These are phyloP conservation scores for Actinernus sp. DNA, from an alignment of 92 coral and sea anemone species.

Conservation along the genomic window DNA sequence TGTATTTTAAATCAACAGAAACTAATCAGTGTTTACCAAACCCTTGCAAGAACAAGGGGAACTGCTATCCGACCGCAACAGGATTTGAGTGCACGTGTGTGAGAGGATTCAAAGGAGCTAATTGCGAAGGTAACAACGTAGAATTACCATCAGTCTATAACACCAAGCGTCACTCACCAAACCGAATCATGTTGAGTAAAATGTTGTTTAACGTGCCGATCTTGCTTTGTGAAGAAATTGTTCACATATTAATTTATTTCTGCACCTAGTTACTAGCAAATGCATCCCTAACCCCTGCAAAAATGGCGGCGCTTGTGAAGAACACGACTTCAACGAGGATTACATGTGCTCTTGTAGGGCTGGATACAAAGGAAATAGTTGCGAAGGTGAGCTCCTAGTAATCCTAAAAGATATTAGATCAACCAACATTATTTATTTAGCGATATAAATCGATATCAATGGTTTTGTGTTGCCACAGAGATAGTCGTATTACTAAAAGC, in stretches of 20 bases:
- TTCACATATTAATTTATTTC: neutral
- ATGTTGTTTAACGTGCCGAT: neutral
- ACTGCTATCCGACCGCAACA: constrained; percentile 83
- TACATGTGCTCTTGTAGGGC: constrained; percentile 77
- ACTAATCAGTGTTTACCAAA: constrained; percentile 94
- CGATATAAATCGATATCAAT: neutral
- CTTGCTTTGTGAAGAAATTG: neutral
- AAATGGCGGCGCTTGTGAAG: constrained; percentile 86
- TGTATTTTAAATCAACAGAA: constrained; percentile 36
- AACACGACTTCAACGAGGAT: constrained; percentile 32
- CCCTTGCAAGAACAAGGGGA: constrained; percentile 97
- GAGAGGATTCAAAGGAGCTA: constrained; percentile 87
- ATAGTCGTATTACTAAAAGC: too few relatives aligned
- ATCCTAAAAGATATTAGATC: neutral
- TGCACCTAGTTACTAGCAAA: constrained; percentile 60
- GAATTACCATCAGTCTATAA: too few relatives aligned
- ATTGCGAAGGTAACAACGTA: constrained; percentile 74
- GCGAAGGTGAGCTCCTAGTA: constrained; percentile 76
- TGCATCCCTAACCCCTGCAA: constrained; percentile 95
- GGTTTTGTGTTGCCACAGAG: neutral
- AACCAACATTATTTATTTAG: neutral
- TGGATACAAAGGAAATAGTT: constrained; percentile 79
- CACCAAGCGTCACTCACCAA: too few relatives aligned
- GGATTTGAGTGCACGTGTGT: constrained; percentile 93
- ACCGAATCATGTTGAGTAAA: neutral